phyloP scores from a whole-genome alignment of 2,113 vertebrate species.

The Cariama cristata region DNA sequence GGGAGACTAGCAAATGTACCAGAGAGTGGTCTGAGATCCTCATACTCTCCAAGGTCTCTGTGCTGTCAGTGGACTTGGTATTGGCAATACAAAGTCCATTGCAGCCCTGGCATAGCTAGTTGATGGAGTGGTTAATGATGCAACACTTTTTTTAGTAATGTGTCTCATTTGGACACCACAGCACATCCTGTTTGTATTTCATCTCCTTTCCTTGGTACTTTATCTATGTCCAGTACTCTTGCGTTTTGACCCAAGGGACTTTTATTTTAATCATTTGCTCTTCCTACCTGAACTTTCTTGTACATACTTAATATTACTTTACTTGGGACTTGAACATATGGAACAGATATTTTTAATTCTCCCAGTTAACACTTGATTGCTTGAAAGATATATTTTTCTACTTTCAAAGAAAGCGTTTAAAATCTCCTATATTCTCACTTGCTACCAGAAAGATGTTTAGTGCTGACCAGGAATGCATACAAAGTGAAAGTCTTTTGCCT shows the following conservation, averaged over 20 bases:
- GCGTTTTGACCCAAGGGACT: constrained; percentile 58
- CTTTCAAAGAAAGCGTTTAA: constrained; percentile 57
- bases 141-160: constrained; percentile 52
- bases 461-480: constrained; percentile 26
- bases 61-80: neutral
- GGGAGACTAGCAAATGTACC: neutral
- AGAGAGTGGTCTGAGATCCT: neutral
- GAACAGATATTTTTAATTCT: constrained; percentile 77
- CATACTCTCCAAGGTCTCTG: neutral
- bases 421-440: constrained; percentile 53
- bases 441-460: neutral
- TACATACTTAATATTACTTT: constrained; percentile 72
- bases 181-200: constrained; percentile 71
- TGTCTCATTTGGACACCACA: constrained; percentile 67
- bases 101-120: neutral
- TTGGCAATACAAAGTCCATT: neutral
- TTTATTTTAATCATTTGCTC: constrained; percentile 73
- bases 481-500: neutral
- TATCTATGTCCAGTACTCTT: constrained; percentile 55
- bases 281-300: constrained; percentile 71
- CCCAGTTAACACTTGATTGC: constrained; percentile 49
- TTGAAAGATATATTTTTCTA: constrained; percentile 63
- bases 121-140: constrained; percentile 68
- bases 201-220: constrained; percentile 63
- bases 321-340: constrained; percentile 61